A percentile compares a stretch with the other conserved stretches of the same genome.
phyloP scores from a whole-genome alignment of 2,797 vertebrate species.

The Craterocephalus amniculus region DNA sequence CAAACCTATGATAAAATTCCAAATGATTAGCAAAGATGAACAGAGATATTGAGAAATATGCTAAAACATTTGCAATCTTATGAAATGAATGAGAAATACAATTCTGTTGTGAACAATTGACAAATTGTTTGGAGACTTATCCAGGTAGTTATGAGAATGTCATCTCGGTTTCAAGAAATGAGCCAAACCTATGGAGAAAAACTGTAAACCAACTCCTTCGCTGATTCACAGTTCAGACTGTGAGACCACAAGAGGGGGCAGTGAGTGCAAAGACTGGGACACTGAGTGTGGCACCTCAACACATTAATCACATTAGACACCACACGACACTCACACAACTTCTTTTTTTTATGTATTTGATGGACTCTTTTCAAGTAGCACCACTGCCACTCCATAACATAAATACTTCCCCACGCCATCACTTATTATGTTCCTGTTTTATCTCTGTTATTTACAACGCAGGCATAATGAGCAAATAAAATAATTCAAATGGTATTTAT shows the following conservation, averaged over 20 bases:
- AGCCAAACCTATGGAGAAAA: too few relatives aligned
- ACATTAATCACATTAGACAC: not conserved
- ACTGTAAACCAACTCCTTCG: not conserved
- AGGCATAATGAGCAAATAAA: constrained; percentile 10
- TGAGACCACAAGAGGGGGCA: constrained; percentile 56
- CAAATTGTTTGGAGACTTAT: too few relatives aligned
- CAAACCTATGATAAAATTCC: too few relatives aligned
- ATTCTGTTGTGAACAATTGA: too few relatives aligned
- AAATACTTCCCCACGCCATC: not conserved
- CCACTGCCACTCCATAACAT: not conserved
- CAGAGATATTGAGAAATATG: too few relatives aligned
- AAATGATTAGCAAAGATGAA: too few relatives aligned
- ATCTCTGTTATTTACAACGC: not conserved
- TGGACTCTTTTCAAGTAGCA: not conserved
- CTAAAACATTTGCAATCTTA: too few relatives aligned
- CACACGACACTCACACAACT: not conserved
- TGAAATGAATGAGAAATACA: too few relatives aligned
- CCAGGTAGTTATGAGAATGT: too few relatives aligned
- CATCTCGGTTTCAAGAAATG: too few relatives aligned
- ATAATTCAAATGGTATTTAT: constrained; percentile 30
- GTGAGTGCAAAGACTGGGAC: constrained; percentile 8
- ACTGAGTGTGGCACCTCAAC: not conserved
- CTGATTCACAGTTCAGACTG: not conserved
- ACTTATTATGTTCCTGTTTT: too few relatives aligned
- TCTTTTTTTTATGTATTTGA: not conserved